Conservation (phyloP, 1,140 invertebrate species). For the Drosophila aff. region DNA sequence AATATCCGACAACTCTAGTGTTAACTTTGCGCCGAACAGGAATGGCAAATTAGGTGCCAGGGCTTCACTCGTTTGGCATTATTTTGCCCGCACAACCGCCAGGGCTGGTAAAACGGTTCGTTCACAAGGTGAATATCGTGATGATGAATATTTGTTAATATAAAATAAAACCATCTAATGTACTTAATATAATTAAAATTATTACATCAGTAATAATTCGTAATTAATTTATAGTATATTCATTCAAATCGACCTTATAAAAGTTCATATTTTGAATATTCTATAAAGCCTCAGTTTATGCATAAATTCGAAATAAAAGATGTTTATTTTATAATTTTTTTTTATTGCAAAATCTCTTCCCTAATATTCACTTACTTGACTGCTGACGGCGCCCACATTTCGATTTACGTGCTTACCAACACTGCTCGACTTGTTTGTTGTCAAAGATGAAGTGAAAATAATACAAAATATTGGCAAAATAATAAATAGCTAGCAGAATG, state of each 20-base stretch:
- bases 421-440: slow-evolving; percentile 35
- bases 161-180: neutral
- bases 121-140: neutral
- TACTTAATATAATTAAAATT: too few species aligned
- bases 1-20: too few species aligned
- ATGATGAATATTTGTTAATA: neutral
- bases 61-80: slow-evolving; percentile 39
- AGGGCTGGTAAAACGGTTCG: slow-evolving; percentile 26
- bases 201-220: too few species aligned
- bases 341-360: neutral
- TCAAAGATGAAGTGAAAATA: slow-evolving; percentile 58
- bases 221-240: too few species aligned
- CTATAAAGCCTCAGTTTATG: too few species aligned
- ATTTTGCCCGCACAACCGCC: slow-evolving; percentile 66
- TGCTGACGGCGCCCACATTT: neutral
- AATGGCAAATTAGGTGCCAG: slow-evolving; percentile 27
- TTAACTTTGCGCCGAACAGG: slow-evolving; percentile 43
- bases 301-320: too few species aligned
- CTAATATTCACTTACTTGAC: neutral
- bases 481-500: slow-evolving; percentile 46
- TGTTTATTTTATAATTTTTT: too few species aligned
- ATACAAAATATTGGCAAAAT: slow-evolving; percentile 20
- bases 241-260: too few species aligned
- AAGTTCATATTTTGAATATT: too few species aligned
- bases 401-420: slow-evolving; percentile 12